Evolutionary conservation across 2,888 invertebrate genomes (phyloP).

Genomic region (Deroplatys truncata): DNA sequence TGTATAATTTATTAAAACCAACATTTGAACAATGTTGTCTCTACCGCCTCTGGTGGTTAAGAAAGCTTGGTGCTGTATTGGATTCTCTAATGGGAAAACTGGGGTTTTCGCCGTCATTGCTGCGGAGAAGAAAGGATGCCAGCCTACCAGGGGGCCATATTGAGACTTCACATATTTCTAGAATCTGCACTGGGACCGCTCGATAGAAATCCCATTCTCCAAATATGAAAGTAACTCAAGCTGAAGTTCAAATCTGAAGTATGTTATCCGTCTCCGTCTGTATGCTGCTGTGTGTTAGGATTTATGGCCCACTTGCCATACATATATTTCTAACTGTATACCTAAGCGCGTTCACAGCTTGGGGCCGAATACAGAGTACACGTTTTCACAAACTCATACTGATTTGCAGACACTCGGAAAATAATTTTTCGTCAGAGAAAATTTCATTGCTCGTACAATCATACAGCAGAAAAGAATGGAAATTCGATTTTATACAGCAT

Average conservation of each 20-base stretch:
- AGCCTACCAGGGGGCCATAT: not conserved
- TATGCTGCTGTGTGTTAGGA: no score
- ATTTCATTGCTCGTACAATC: no score
- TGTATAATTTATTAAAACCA: not conserved
- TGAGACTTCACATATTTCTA: not conserved
- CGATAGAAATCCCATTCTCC: not conserved
- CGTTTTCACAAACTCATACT: no score
- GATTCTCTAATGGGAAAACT: not conserved
- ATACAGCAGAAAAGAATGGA: no score
- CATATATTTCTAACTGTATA: no score
- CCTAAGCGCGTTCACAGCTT: no score
- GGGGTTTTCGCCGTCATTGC: not conserved
- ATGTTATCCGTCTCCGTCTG: no score
- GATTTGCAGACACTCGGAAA: no score
- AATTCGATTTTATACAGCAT: no score
- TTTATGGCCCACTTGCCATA: no score
- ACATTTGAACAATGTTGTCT: not conserved
- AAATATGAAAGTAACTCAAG: not conserved
- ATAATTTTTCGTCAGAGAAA: no score
- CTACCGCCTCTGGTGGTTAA: not conserved
- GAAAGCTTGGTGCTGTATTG: not conserved
- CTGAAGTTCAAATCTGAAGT: not conserved
- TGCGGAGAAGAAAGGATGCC: not conserved
- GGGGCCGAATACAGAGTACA: no score
- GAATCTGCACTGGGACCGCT: not conserved